Evolutionary conservation across 2,888 invertebrate species (phyloP), one percentile per base, ranked within the genome.

Genomic region (Limulus polyphemus): DNA sequence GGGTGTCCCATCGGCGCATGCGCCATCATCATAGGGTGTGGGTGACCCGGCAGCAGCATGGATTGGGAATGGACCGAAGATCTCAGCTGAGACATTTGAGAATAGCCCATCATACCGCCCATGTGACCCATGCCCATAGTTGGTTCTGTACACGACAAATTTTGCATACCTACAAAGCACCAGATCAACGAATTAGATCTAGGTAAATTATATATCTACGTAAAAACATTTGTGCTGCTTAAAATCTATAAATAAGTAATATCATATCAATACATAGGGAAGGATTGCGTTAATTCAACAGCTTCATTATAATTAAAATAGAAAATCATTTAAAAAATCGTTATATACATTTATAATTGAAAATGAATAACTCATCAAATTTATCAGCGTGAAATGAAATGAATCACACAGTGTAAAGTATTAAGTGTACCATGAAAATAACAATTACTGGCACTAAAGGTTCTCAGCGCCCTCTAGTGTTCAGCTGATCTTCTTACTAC

Each of bases 1-100:
- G 70, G 70, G 65, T 75, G 77, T 60, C 74, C 75, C 74, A 74
- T 75, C 57, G 73, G 74, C 49, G 73, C 71, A 47, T 75, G 75
- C 13, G 68, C 67, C 76, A 77, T 77, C 77, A 78, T 78, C 76
- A 77, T 77, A 69, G 76, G 76, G 70, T 77, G 77, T 0, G 77
- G 76, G 66, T 78, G 77, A 56, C 77, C 77, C 2, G 78, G 77
- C 57, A 78, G 75, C 62, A 78, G 73, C 78, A 78, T 78, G 62
- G 76, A 75, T 71, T 78, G 77, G 56, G 77, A 76, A 68, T 77
- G 76, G 50, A 76, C 77, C n/a, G 77, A 76, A 47, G 75, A 73
- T 56, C 76, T 73, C 65, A 78, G 73, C 68, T 76, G 76, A 56
- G 76, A 74, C 74, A 76, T 76, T 70, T 76, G 75, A 52, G 75